Percentiles rank a stretch among this genome's conserved stretches.
These are phyloP conservation scores for Suncus etruscus DNA, from an alignment of 2,113 vertebrate species.

Conservation along the genomic window DNA sequence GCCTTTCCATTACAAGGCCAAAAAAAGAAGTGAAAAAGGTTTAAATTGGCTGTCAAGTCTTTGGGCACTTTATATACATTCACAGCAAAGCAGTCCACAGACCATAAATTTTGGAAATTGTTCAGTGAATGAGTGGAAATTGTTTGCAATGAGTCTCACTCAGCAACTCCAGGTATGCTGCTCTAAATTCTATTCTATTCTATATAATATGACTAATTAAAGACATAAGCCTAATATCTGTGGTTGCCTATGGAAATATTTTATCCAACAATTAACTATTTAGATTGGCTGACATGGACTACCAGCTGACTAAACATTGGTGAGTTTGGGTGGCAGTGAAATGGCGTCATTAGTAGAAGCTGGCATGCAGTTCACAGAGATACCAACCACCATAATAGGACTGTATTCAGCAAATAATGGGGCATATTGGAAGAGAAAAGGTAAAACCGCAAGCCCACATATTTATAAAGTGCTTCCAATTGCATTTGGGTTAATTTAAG, in stretches of 20 bases:
- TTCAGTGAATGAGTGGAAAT: conserved; percentile 73
- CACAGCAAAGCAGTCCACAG: conserved; percentile 62
- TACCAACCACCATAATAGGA: background rate
- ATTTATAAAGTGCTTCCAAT: conserved; percentile 64
- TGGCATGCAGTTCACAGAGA: conserved; percentile 44
- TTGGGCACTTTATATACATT: background rate
- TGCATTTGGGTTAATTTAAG: conserved; percentile 53
- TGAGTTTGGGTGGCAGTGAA: conserved; percentile 12
- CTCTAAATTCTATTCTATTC: conserved; percentile 56
- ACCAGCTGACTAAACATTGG: conserved; percentile 71
- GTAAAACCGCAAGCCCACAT: conserved; percentile 36
- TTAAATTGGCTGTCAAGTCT: conserved; percentile 55
- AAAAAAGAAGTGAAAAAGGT: background rate
- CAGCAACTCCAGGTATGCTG: conserved; percentile 60
- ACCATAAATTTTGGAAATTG: conserved; percentile 23
- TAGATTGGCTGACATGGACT: conserved; percentile 52
- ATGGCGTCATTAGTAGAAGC: background rate
- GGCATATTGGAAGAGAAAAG: conserved; percentile 15
- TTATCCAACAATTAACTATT: conserved; percentile 60
- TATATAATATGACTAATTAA: conserved; percentile 63
- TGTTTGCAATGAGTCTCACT: conserved; percentile 62
- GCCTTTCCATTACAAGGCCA: background rate
- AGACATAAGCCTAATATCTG: conserved; percentile 69
- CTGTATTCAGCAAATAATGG: conserved; percentile 40
- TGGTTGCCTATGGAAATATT: conserved; percentile 53